A percentile compares a stretch with the other conserved stretches of the same genome.
Evolutionary conservation across 2,113 vertebrate genomes (phyloP).

Genomic region (Leptobrachium ailaonicum): DNA sequence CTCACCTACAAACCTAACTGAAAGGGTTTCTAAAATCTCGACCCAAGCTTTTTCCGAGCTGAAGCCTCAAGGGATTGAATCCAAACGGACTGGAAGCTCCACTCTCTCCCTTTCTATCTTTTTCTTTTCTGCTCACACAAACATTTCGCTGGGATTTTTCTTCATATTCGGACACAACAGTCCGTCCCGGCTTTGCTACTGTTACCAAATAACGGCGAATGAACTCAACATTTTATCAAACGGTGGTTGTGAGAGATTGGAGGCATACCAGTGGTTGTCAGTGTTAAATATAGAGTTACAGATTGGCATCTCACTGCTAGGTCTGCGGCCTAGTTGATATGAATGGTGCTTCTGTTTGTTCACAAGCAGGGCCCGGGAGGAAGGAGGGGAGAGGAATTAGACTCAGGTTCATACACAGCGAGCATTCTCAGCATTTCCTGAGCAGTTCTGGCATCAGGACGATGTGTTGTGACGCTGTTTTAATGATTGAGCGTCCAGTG

Average conservation of each 20-base stretch:
- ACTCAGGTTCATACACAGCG: conserved; percentile 31
- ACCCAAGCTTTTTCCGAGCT: conserved; percentile 19
- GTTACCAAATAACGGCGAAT: conserved; percentile 4
- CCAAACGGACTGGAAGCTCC: conserved; percentile 30
- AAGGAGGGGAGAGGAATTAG: conserved; percentile 5
- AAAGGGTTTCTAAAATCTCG: conserved; percentile 2
- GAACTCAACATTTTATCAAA: conserved; percentile 18
- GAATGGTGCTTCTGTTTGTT: conserved; percentile 43
- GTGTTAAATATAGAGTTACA: conserved; percentile 20
- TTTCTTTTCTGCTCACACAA: conserved; percentile 35
- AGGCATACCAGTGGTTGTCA: not conserved
- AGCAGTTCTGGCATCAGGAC: not conserved
- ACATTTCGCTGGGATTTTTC: conserved; percentile 16
- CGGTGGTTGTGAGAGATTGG: conserved; percentile 12
- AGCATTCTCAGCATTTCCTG: conserved; percentile 34
- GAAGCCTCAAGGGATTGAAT: conserved; percentile 9
- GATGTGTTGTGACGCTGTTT: conserved; percentile 13
- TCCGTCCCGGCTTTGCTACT: not conserved
- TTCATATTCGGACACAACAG: not conserved
- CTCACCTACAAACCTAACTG: conserved; percentile 10
- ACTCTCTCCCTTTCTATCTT: conserved; percentile 7
- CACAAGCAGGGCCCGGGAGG: conserved; percentile 13
- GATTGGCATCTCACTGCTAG: conserved; percentile 5
- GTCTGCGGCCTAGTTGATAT: conserved; percentile 32
- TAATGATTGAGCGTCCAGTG: not conserved